phyloP scores from a whole-genome alignment of 2,888 invertebrate species.

The Glaucopsyche alexis region DNA sequence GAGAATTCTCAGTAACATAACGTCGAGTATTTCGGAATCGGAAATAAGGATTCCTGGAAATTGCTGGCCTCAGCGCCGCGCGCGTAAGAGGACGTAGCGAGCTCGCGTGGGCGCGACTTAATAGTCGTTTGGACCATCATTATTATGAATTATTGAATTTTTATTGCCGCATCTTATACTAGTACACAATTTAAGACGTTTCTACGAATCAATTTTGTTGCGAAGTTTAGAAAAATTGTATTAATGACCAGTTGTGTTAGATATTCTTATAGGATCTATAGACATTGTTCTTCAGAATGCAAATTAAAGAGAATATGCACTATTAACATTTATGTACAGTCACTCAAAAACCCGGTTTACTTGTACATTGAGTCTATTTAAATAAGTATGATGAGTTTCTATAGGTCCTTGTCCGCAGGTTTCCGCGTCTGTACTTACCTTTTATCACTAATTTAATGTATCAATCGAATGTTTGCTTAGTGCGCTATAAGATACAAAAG shows the following conservation, averaged over 20 bases:
- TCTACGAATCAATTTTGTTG: conserved; percentile 24
- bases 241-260: background rate
- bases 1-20: conserved; percentile 71
- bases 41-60: conserved; percentile 75
- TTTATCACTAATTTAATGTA: too few species aligned
- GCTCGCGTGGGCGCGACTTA: conserved; percentile 26
- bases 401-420: too few species aligned
- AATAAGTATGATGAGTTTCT: too few species aligned
- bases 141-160: conserved; percentile 29
- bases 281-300: background rate
- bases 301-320: too few species aligned
- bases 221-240: background rate
- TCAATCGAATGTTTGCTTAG: too few species aligned
- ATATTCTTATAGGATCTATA: background rate
- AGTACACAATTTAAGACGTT: conserved; percentile 20
- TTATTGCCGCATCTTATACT: conserved; percentile 27
- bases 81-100: conserved; percentile 50
- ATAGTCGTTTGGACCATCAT: conserved; percentile 20
- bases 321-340: too few species aligned
- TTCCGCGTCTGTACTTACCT: too few species aligned
- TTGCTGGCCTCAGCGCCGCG: conserved; percentile 61
- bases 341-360: too few species aligned
- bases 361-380: too few species aligned
- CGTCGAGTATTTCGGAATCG: conserved; percentile 75
- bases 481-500: too few species aligned